Evolutionary conservation across 2,797 vertebrate species (phyloP), one percentile per base, ranked within the genome.

Genomic region (Xiphorhynchus erythropygius): DNA sequence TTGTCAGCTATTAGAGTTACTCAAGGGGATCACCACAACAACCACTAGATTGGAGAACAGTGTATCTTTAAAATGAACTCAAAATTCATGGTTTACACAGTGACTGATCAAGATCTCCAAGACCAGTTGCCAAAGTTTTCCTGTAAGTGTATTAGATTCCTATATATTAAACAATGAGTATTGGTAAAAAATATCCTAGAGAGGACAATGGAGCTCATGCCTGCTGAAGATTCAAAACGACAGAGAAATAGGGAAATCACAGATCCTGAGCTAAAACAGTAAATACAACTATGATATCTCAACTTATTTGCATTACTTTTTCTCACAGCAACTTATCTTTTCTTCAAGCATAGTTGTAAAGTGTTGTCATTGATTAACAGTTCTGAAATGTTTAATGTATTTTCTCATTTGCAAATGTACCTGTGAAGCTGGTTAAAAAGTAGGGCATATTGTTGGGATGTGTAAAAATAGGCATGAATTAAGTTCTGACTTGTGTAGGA

Each of bases 371-470:
- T 60, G 64, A 81, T 71, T 78, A 89, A 70, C 25, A 90, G 4
- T 74, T 94, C 41, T 90, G 52, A 90, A 90, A 59, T 23, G 18
- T 60, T 91, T 81, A 52, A 63, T 17, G 6, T 62, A 63, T 84
- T 90, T 88, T 85, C 39, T 88, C 69, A 88, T 84, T 93, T 76
- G 74, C 50, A 92, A 92, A 75, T 39, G 42, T 78, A 90, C 39
- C 69, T 88, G 62, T 81, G 82, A 95, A 85, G 32, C 41, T 76
- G 39, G 11, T 86, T 84, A 59, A 76, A 83, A 96, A 89, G 57
- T 39, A 92, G 28, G 59, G 47, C 63, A 88, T 59, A 39, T 25
- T 73, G 25, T 5, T 75, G 67, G 92, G 24, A 68, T 52, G 59
- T 56, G 81, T 63, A 71, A 92, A 89, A 49, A 79, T 67, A 75